These are phyloP conservation scores for Parapsyche elsis DNA, from an alignment of 1,140 invertebrate genomes.

Conservation along the genomic window DNA sequence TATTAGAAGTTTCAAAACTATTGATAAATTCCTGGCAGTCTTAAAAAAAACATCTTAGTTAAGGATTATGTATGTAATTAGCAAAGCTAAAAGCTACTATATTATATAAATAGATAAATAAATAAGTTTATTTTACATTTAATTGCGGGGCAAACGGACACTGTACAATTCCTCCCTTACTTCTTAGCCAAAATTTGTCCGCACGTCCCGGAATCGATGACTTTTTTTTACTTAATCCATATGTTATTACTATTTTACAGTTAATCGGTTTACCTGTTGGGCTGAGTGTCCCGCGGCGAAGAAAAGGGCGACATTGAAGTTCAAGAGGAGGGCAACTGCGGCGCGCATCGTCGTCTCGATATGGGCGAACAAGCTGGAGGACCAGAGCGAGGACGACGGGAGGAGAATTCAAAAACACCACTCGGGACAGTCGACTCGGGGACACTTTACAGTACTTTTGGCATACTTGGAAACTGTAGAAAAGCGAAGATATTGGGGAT, in stretches of 20 bases:
- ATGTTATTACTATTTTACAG: background rate
- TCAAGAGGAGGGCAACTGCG: slow-evolving; percentile 47
- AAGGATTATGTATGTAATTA: too few species aligned
- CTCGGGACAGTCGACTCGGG: background rate
- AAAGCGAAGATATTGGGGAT: background rate
- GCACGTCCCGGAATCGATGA: too few species aligned
- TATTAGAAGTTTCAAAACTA: too few species aligned
- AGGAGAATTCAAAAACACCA: background rate
- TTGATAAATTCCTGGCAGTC: too few species aligned
- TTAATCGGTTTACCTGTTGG: slow-evolving; percentile 49
- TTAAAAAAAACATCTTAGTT: too few species aligned
- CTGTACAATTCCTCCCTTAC: too few species aligned
- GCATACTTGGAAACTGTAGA: background rate
- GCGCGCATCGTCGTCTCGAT: slow-evolving; percentile 44
- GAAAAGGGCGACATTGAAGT: slow-evolving; percentile 51
- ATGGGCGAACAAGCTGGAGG: background rate
- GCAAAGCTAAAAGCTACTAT: too few species aligned
- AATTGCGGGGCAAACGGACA: too few species aligned
- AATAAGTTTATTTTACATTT: too few species aligned
- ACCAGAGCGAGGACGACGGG: background rate
- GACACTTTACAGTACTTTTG: slow-evolving; percentile 6
- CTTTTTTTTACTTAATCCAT: background rate
- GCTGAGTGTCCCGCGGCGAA: slow-evolving; percentile 45
- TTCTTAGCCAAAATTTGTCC: too few species aligned
- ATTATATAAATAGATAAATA: too few species aligned